Base-by-base conservation (phyloP, 2,113 vertebrate genomes). In the Hemiprocne comata region DNA sequence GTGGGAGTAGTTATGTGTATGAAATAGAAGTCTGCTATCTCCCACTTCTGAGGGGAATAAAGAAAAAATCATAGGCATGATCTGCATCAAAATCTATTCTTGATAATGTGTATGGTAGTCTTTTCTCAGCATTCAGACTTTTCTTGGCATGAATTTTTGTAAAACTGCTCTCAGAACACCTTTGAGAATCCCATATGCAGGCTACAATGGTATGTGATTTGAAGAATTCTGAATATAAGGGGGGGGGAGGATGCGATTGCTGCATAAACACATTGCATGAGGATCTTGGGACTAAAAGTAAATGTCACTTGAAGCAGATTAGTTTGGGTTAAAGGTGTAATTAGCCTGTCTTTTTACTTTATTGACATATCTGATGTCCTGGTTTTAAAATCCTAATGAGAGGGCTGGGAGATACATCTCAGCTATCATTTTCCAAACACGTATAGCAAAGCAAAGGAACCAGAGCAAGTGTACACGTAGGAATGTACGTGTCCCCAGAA, bases 401-500 rank as follows among this genome's bases (percentile, higher is more conserved):
- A 65, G 9, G 36, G 5, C 72, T 72, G 21, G 13, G 40, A 61
- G 21, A 38, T 2, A 3, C 1, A 21, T 11, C 16, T 76, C 28
- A 6, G 36, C 21, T 77, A 6, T 15, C 23, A 36, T 83, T 21
- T 20, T 36, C 18, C 26, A 48, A 60, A 13, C 29, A 15, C 0
- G 13, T 18, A 8, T 1, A 33, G 14, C 12, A 29, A 87, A 91
- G 29, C 7, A 67, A 17, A 60, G 67, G 38, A 24, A 25, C 1
- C 31, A 15, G 15, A 70, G 13, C 8, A n/a, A 24, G 55, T 2
- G 5, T 33, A 8, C 2, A 7, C 12, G 25, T 4, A 9, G 34
- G 11, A 26, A 9, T 19, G n/a, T 9, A 5, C 2, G 0, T 3
- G 6, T 19, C 24, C 23, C 16, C 15, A 55, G 36, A n/a, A 17